These are phyloP conservation scores for Miichthys miiuy DNA, from an alignment of 2,797 vertebrate species.

Conservation along the genomic window DNA sequence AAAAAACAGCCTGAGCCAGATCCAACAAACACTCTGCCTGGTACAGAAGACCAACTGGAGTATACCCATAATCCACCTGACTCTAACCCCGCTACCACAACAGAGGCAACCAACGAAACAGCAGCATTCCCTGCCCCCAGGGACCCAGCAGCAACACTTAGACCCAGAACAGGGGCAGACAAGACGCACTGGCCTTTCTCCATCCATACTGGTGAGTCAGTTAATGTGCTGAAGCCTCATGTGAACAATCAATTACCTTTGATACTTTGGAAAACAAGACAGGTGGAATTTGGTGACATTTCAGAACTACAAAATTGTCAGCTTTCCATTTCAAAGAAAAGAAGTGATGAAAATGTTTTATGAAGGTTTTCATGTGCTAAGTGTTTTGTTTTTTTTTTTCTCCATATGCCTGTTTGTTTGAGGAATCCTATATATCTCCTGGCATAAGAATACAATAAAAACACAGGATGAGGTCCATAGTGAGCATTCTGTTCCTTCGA, in stretches of 20 bases:
- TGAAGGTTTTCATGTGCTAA: background rate
- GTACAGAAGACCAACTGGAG: constrained; percentile 40
- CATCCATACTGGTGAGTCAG: constrained; percentile 76
- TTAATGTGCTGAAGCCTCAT: background rate
- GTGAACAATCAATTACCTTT: background rate
- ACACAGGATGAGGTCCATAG: background rate
- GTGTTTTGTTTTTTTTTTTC: too few relatives aligned
- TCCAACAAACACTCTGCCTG: constrained; percentile 16
- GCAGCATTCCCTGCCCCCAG: constrained; percentile 35
- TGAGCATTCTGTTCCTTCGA: background rate
- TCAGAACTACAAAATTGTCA: background rate
- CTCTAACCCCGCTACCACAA: constrained; percentile 58
- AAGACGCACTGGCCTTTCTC: constrained; percentile 70
- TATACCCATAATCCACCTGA: constrained; percentile 29
- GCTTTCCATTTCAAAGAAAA: background rate
- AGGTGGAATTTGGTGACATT: background rate
- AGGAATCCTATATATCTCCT: background rate
- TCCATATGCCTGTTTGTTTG: background rate
- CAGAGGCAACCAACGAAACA: constrained; percentile 55
- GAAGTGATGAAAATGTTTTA: background rate
- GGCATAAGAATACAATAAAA: background rate
- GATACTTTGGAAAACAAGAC: background rate
- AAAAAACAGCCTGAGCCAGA: constrained; percentile 67
- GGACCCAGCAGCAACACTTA: constrained; percentile 43
- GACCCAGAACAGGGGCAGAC: constrained; percentile 36